Base-by-base conservation (phyloP, 2,797 vertebrate genomes). In the Leuciscus waleckii region DNA sequence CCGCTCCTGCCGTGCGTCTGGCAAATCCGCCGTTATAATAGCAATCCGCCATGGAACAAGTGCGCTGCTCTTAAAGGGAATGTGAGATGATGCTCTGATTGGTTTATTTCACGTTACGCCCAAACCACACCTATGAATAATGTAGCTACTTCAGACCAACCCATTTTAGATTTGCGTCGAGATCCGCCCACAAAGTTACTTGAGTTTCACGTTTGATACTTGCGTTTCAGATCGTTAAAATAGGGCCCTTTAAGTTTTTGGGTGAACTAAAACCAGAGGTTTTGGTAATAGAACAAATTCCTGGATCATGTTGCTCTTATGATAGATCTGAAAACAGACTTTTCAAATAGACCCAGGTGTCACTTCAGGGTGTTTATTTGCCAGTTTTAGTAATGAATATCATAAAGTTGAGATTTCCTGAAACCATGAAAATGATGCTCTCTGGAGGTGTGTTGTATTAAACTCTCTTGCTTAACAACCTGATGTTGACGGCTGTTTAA, bases 381-480 rank as follows among this genome's bases (percentile, higher is more conserved):
- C 37, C n/a, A 61, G 7, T 23, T 32, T 56, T 70, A 8, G 5
- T 29, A 32, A 58, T 41, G 67, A 41, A 49, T 39, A 29, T 70
- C 49, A 49, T 14, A 16, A 35, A 56, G 21, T 56, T 76, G 11
- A 58, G 51, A 77, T 77, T 16, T 58, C 51, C 13, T 58, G n/a
- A 46, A 79, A 29, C 21, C 5, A 2, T 13, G 6, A 65, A 32
- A 65, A 7, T 32, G 26, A 56, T 76, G 3, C 41, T 80, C 61
- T 35, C 63, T 46, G 26, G 61, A 80, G 61, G 7, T 67, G n/a
- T 65, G 10, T 67, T 13, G n/a, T 5, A 6, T 46, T 65, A n/a
- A 80, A 67, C 61, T 51, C 10, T 65, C 41, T 80, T 16, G 78
- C 6, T 49, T 67, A 79, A 51, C 43, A 29, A 49, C 41, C 46